Evolutionary conservation across 2,113 vertebrate species (phyloP).

Genomic region (Eulemur macaco): DNA sequence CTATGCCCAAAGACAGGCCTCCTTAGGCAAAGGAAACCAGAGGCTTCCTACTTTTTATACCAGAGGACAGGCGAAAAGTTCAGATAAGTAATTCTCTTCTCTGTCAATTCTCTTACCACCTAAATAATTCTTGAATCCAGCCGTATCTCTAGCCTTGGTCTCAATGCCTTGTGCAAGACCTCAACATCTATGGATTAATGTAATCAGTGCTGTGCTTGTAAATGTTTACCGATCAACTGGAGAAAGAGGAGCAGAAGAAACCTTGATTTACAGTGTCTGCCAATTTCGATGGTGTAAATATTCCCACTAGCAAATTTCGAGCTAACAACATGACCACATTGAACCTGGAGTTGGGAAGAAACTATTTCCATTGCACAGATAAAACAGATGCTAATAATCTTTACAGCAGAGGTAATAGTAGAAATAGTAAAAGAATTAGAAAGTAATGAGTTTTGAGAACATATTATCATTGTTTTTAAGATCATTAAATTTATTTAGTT

Average conservation of each 20-base stretch:
- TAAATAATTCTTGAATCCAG: background rate
- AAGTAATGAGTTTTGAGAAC: background rate
- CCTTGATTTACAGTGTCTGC: background rate
- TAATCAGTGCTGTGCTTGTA: background rate
- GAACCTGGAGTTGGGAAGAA: background rate
- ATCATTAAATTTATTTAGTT: background rate
- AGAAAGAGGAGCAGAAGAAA: no score
- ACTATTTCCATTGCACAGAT: background rate
- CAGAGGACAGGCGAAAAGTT: no score
- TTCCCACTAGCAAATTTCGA: background rate
- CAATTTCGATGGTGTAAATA: background rate
- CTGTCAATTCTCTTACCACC: background rate
- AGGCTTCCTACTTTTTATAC: background rate
- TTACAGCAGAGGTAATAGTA: background rate
- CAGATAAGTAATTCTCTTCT: background rate
- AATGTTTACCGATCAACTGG: background rate
- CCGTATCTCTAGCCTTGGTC: background rate
- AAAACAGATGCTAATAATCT: background rate
- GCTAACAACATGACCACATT: background rate
- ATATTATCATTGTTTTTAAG: background rate
- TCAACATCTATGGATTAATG: background rate
- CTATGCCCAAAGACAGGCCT: background rate
- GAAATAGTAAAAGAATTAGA: slow-evolving; percentile 15
- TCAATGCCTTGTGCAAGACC: background rate
- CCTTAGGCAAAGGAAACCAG: background rate